Base-by-base conservation (phyloP, 2,888 invertebrate genomes). In the Tenodera sinensis region DNA sequence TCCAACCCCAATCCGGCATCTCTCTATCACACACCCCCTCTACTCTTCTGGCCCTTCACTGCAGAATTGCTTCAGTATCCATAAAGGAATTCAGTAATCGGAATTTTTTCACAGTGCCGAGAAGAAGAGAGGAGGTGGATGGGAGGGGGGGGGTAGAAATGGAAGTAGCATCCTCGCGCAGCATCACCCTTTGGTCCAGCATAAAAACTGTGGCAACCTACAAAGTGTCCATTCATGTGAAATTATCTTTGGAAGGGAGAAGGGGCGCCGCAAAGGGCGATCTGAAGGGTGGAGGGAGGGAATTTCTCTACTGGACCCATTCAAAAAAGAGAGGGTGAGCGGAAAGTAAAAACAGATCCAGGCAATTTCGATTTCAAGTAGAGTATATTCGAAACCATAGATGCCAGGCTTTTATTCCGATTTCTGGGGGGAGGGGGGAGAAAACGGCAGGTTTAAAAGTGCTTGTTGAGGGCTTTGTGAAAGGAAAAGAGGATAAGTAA, bases 191-290 rank as follows among this genome's bases (percentile, higher is more conserved):
- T 42, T 86, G 86, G 86, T 86, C 86, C 81, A 28, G 86, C 27
- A 81, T 81, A 85, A 85, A 71, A 85, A 85, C 85, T n/a, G n/a
- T 85, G 83, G 27, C 84, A n/a, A 30, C 47, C 84, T 87, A 90
- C 90, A 90, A 90, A 90, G 90, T 90, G 90, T 89, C 87, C 90
- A 87, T 83, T 90, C 90, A 89, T 89, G 90, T 89, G 89, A 87
- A 87, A 87, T 89, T 87, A 89, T 90, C 89, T 86, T 89, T 27
- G 27, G 89, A 87, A 47, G 28, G 27, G 34, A 83, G 88, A 28
- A 25, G 88, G 85, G 83, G 30, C 28, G 84, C 83, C 84, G 88
- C 86, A 86, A 86, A 86, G 81, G 81, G 85, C 54, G 85, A 54
- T 81, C 81, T 86, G 86, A 28, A 28, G 86, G 86, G 81, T 20